Evolutionary conservation across 2,888 invertebrate species (phyloP).

Genomic region (Dynastes tityus): DNA sequence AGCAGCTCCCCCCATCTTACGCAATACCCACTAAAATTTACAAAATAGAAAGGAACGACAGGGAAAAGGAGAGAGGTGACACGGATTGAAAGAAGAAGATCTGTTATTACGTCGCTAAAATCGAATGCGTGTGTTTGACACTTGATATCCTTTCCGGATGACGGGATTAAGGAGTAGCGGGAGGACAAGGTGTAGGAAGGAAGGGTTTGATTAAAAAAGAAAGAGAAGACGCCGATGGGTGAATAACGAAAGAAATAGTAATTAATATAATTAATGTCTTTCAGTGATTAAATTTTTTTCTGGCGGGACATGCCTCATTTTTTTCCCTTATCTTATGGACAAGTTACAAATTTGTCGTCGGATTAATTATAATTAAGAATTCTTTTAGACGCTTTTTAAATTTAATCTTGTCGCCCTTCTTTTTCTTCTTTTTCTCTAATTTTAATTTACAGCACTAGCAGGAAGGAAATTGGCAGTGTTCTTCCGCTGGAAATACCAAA

Average conservation of each 20-base stretch:
- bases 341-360: not conserved
- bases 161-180: not conserved
- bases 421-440: not conserved
- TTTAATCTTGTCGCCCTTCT: not conserved
- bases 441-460: constrained; percentile 15
- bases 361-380: not conserved
- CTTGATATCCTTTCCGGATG: not conserved
- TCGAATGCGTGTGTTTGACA: constrained; percentile 4
- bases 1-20: too few relatives aligned
- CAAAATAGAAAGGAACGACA: too few relatives aligned
- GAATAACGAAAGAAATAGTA: constrained; percentile 3
- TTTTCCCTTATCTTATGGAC: not conserved
- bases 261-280: constrained; percentile 14
- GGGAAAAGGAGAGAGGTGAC: too few relatives aligned
- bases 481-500: constrained; percentile 6
- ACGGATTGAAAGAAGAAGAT: not conserved
- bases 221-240: not conserved
- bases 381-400: not conserved
- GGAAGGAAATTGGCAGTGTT: constrained; percentile 7
- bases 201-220: not conserved
- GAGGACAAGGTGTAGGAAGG: not conserved
- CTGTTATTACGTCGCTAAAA: constrained; percentile 14
- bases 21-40: too few relatives aligned
- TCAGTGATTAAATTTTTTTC: not conserved
- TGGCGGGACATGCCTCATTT: not conserved